A percentile compares a stretch with the other conserved stretches of the same genome.
Evolutionary conservation across 2,797 vertebrate genomes (phyloP).

Genomic region (Tapirus indicus): DNA sequence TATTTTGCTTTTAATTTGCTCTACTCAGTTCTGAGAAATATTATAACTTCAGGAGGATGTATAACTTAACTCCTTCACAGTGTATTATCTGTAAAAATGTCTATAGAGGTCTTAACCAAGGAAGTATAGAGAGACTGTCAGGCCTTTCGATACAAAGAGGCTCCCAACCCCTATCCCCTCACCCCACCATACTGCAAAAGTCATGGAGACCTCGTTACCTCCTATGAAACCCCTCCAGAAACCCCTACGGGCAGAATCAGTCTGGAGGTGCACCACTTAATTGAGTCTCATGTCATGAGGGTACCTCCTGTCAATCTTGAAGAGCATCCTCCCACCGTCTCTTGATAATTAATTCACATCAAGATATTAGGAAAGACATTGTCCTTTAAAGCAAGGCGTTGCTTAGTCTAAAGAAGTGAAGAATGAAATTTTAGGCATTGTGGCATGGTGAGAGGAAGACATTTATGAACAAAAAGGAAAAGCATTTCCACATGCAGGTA

Average conservation of each 20-base stretch:
- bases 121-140: background rate
- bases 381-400: background rate
- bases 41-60: background rate
- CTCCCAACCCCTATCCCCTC: background rate
- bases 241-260: background rate
- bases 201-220: background rate
- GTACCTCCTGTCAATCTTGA: background rate
- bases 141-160: background rate
- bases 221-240: background rate
- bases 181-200: background rate
- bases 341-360: background rate
- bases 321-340: background rate
- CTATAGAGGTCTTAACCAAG: background rate
- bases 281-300: background rate
- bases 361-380: background rate
- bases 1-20: conserved; percentile 53
- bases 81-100: background rate
- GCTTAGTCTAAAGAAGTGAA: background rate
- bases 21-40: background rate
- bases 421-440: conserved; percentile 6
- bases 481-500: background rate
- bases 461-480: background rate
- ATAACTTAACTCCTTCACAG: background rate
- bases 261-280: background rate
- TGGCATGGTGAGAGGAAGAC: background rate